Evolutionary conservation across 2,888 invertebrate species (phyloP).

Genomic region (Eupithecia abbreviata): DNA sequence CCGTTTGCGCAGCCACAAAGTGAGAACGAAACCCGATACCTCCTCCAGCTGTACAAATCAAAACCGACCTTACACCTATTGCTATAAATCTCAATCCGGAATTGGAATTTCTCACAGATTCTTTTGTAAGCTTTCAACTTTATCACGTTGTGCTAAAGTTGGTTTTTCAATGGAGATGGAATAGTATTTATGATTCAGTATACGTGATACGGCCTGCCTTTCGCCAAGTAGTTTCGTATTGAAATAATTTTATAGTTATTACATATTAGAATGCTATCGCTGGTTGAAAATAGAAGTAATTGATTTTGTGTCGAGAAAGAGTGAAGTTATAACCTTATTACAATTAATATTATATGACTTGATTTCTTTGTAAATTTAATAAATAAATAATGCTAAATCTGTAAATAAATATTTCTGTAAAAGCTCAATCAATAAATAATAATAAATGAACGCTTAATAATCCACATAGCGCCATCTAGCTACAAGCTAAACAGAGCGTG

Average conservation of each 20-base stretch:
- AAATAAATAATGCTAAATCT: too few relatives aligned
- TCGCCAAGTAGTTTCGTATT: constrained; percentile 80
- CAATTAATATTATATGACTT: not conserved
- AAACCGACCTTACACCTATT: constrained; percentile 46
- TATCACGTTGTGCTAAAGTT: constrained; percentile 51
- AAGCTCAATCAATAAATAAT: too few relatives aligned
- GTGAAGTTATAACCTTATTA: constrained; percentile 7
- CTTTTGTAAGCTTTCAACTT: constrained; percentile 43
- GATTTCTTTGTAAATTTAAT: not conserved
- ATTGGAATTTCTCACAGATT: constrained; percentile 25
- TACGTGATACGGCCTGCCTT: constrained; percentile 79
- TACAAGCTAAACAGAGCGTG: too few relatives aligned
- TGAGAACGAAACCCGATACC: constrained; percentile 81
- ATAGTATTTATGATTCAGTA: constrained; percentile 72
- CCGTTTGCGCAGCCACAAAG: constrained; percentile 48
- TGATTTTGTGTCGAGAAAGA: constrained; percentile 38
- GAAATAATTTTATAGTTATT: constrained; percentile 82
- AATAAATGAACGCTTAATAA: too few relatives aligned
- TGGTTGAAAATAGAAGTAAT: constrained; percentile 46
- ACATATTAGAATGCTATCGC: constrained; percentile 74
- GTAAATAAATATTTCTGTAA: too few relatives aligned
- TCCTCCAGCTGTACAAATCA: constrained; percentile 41
- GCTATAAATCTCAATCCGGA: constrained; percentile 49
- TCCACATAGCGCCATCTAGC: too few relatives aligned
- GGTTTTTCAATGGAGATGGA: constrained; percentile 45